Evolutionary conservation across 2,113 vertebrate genomes (phyloP), one percentile per base, ranked within the genome.

Genomic region (Upupa epops): DNA sequence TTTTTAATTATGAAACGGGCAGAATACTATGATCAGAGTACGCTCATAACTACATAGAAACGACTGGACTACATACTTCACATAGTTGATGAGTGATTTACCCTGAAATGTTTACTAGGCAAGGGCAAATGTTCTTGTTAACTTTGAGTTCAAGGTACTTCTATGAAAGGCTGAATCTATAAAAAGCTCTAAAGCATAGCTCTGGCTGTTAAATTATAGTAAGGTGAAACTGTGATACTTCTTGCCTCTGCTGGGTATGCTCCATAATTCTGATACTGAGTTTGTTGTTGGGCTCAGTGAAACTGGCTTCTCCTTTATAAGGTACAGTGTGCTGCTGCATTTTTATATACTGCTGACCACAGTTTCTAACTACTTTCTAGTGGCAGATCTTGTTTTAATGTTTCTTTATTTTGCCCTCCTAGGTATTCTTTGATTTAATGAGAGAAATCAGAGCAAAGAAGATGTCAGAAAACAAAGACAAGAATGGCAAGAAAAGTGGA

Each of bases 351-450:
- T 82, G 52, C n/a, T 63, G n/a, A 77, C 37, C 52, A 40, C 5
- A 10, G 31, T 69, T 52, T 82, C 28, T 40, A 48, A 48, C 81
- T 83, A 6, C 11, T 81, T 68, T 69, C 40, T 89, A 26, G 32
- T 63, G 31, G 31, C 36, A 32, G 21, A 54, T 65, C 34, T 69
- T 37, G 37, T 86, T n/a, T 91, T 86, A 88, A 89, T 77, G 19
- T 75, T 58, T 84, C 24, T 55, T 59, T 80, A 5, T 95, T 82
- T 88, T 77, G 79, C 51, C 20, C 25, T 45, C 56, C 51, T 86
- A 99, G 99, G 99, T 99, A 37, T 99, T 99, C 96, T 99, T 99
- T 94, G 99, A 99, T 94, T 97, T 99, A 68, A 99, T 99, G 99
- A 97, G 99, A 91, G 99, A 99, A 96, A 98, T 99, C 68, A 97